Evolutionary conservation across 1,140 invertebrate genomes (phyloP), one percentile per base, ranked within the genome.

Genomic region (Trichomalopsis sarcophagae): DNA sequence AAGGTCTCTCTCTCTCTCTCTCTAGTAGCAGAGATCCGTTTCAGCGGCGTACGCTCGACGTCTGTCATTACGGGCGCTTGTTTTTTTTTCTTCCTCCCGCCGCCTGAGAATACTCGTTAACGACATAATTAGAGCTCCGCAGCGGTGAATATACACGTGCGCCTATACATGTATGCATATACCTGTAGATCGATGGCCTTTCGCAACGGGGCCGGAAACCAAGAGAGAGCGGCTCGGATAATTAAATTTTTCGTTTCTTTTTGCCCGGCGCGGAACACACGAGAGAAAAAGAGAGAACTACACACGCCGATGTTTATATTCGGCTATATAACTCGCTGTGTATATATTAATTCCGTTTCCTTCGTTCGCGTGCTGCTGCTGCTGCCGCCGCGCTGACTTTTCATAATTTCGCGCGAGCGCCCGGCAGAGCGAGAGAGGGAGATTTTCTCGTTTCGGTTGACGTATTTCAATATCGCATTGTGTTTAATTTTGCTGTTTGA

Each of bases 51-150:
- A 4, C 74, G 44, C 21, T 44, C 74, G 44, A 33, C 55, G 50
- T 79, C 77, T 79, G 77, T 79, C 77, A 79, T 79, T 79, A 79
- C 66, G 55, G 30, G 62, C 50, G 77, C 14, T 21, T 33, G 30
- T 79, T 55, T 74, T 74, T 74, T 40, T 21, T 50, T 17, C 27
- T 78, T 78, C 76, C 27, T 33, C 21, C 17, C 66, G 36, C 33
- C 40, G 68, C 21, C 40, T 21, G 80, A 50, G 68, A 81, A 73
- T 73, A 71, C 80, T 81, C 68, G 80, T 81, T 81, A 81, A 81
- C 80, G 40, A 81, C 68, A 81, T 81, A 81, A 81, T 81, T 81
- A 81, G 68, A 81, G 80, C 80, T 36, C 50, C 55, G 55, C 55
- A 21, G 21, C 55, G 4, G 6, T 62, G 55, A 62, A 62, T 21